Evolutionary conservation across 2,888 invertebrate species (phyloP).

Genomic region (Drosophila subsilvestris): DNA sequence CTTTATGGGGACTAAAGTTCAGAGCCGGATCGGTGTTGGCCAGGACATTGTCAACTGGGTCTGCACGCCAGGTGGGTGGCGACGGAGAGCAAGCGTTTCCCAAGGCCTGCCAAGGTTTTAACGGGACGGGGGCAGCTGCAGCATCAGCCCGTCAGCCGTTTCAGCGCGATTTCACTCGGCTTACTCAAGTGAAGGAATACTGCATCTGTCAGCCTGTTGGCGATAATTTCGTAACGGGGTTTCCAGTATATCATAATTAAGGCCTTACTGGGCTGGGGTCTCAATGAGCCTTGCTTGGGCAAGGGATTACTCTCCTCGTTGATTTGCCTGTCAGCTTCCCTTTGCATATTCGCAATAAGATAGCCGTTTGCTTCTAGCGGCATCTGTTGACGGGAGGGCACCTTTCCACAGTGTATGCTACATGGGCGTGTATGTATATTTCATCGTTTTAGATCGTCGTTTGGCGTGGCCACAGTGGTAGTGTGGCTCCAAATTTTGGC

Average conservation of each 20-base stretch:
- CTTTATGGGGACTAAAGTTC: neutral
- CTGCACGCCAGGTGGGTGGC: constrained; percentile 1
- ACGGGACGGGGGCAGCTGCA: neutral
- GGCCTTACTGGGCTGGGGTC: constrained; percentile 1
- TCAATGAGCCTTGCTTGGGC: neutral
- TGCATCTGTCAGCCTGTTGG: neutral
- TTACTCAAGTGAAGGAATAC: neutral
- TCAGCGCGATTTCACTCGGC: neutral
- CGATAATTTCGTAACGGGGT: neutral
- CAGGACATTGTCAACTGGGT: neutral
- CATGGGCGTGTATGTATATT: too few species aligned
- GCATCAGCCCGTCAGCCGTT: constrained; percentile 1
- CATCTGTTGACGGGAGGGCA: too few species aligned
- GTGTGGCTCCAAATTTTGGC: too few species aligned
- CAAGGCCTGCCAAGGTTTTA: constrained; percentile 6
- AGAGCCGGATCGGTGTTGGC: neutral
- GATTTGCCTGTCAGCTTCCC: too few species aligned
- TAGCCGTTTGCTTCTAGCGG: too few species aligned
- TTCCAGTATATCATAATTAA: constrained; percentile 4
- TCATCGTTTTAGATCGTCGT: too few species aligned
- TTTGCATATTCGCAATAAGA: too few species aligned
- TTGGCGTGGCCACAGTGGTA: too few species aligned
- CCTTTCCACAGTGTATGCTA: too few species aligned
- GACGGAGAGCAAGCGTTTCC: constrained; percentile 2
- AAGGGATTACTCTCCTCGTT: too few species aligned